These are phyloP conservation scores for Leuctra nigra DNA, from an alignment of 2,888 invertebrate genomes.

Conservation along the genomic window DNA sequence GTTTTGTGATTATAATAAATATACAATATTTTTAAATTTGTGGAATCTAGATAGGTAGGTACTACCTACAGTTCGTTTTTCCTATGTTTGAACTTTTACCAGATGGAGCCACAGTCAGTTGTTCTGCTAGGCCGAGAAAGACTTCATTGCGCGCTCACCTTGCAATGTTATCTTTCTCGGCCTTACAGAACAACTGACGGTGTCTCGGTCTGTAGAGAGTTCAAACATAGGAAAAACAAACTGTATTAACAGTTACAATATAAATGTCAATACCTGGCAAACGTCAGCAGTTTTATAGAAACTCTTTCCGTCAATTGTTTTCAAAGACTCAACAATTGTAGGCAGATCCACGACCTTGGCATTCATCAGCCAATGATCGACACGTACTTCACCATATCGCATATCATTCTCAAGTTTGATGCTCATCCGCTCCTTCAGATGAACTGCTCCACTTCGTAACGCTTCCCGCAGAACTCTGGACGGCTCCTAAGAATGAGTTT, in stretches of 20 bases:
- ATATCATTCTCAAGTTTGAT: conserved; percentile 85
- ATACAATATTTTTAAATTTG: too few species aligned
- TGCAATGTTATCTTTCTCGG: too few species aligned
- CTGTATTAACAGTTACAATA: neutral
- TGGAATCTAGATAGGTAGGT: too few species aligned
- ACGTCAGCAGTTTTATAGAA: conserved; percentile 98
- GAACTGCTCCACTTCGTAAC: conserved; percentile 63
- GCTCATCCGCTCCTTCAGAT: conserved; percentile 73
- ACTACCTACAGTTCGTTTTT: too few species aligned
- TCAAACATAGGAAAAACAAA: too few species aligned
- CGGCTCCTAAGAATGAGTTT: conserved; percentile 68
- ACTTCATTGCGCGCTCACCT: too few species aligned
- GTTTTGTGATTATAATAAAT: too few species aligned
- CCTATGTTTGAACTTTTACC: too few species aligned
- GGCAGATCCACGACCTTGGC: conserved; percentile 89
- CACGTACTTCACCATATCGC: conserved; percentile 79
- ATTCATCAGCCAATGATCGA: conserved; percentile 82
- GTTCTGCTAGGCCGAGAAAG: too few species aligned
- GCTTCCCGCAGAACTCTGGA: conserved; percentile 65
- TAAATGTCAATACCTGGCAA: conserved; percentile 59
- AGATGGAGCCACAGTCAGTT: too few species aligned
- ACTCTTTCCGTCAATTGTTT: conserved; percentile 93
- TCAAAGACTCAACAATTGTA: conserved; percentile 84
- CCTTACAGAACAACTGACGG: too few species aligned
- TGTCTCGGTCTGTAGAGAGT: too few species aligned